Base-by-base conservation (phyloP, 2,797 vertebrate genomes). In the Falco peregrinus region DNA sequence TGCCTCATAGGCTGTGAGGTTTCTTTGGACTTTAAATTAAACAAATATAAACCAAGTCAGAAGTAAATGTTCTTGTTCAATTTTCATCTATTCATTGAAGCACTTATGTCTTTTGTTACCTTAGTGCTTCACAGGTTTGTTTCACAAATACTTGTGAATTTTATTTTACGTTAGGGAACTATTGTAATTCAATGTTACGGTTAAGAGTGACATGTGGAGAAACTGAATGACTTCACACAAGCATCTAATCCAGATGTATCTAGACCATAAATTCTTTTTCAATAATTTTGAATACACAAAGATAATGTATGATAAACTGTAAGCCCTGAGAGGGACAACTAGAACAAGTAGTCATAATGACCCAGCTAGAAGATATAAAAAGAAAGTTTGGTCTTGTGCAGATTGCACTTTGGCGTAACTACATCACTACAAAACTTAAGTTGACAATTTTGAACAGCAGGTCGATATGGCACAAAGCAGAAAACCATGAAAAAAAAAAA, bases 371-470 rank as follows among this genome's bases (percentile, higher is more conserved):
- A 21, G 87, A 87, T 93, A 95, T 81, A 95, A 95, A 95, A 95
- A 93, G 86, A 87, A 94, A 94, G 85, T 85, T 75, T 90, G 78
- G 89, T 50, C 75, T 85, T 80, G 50, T 84, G 63, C 45, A 94
- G 81, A 89, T 93, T 79, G 76, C 67, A 92, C 77, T 89, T 93
- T 93, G 80, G 74, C 64, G 82, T 84, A 96, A 78, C 64, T 96
- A 25, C 56, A 81, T 90, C 54, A 86, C 67, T 84, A 82, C 82
- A 79, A 88, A 96, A 95, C 28, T 37, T 76, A 84, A 68, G 73
- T 1, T 94, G 96, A 95, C 59, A 76, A 79, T 43, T 96, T 69
- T 90, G 94, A 97, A 96, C 91, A 96, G 96, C 95, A 96, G 85
- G 94, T 95, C 20, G 8, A 84, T 84, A 90, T 24, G 76, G 87